Conservation (phyloP, 1,140 invertebrate species). For the Drosophila sproati region DNA sequence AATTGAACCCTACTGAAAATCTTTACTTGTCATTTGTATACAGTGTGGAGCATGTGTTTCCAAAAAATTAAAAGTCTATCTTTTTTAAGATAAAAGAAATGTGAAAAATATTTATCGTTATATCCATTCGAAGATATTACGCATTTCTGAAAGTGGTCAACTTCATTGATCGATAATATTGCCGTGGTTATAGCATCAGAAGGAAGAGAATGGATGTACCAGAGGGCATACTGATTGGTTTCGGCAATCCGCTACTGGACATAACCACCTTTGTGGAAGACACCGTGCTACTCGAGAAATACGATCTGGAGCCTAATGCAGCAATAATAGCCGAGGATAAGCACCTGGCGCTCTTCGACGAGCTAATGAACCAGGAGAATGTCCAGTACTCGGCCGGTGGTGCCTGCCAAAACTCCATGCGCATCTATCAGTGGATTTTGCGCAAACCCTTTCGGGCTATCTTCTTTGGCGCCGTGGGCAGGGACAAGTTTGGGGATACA, state of each 20-base stretch:
- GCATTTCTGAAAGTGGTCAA: neutral
- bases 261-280: slow-evolving; percentile 49
- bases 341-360: slow-evolving; percentile 89
- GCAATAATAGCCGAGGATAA: slow-evolving; percentile 97
- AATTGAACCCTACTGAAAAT: too few relatives aligned
- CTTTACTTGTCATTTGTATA: too few relatives aligned
- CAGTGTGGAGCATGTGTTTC: too few relatives aligned
- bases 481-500: slow-evolving; percentile 95
- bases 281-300: slow-evolving; percentile 88
- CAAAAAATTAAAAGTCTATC: neutral
- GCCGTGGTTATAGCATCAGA: neutral
- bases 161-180: neutral
- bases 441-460: slow-evolving; percentile 91
- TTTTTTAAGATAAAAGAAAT: neutral
- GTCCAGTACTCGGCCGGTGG: slow-evolving; percentile 96
- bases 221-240: slow-evolving; percentile 50
- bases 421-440: slow-evolving; percentile 97
- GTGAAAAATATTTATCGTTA: neutral
- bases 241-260: slow-evolving; percentile 70
- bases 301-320: slow-evolving; percentile 93
- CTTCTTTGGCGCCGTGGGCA: slow-evolving; percentile 97
- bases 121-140: neutral
- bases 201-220: neutral
- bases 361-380: slow-evolving; percentile 88
- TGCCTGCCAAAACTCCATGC: slow-evolving; percentile 95